Evolutionary conservation across 2,888 invertebrate genomes (phyloP).

Genomic region (Ochropleura plecta): DNA sequence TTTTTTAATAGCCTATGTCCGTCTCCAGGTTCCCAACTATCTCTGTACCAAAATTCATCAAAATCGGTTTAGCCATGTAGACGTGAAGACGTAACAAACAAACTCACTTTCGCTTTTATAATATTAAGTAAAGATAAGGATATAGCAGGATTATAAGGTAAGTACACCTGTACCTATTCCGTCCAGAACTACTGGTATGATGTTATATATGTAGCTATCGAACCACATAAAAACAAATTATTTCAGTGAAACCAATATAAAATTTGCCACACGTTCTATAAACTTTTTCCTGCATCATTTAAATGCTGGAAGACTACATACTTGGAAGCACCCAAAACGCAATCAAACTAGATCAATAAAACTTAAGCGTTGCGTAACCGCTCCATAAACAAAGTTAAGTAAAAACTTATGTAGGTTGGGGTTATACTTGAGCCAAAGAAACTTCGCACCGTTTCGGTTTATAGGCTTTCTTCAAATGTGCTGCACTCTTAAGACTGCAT

Average conservation of each 20-base stretch:
- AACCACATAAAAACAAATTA: not conserved
- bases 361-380: constrained; percentile 36
- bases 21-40: too few relatives aligned
- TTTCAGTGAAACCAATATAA: not conserved
- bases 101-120: too few relatives aligned
- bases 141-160: too few relatives aligned
- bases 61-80: too few relatives aligned
- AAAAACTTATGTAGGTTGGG: constrained; percentile 50
- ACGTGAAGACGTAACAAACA: too few relatives aligned
- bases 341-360: constrained; percentile 39
- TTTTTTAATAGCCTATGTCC: too few relatives aligned
- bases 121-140: too few relatives aligned
- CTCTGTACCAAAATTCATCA: too few relatives aligned
- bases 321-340: not conserved
- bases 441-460: constrained; percentile 44
- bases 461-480: constrained; percentile 51
- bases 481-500: constrained; percentile 24
- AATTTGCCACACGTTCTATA: not conserved
- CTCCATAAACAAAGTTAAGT: constrained; percentile 38
- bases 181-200: too few relatives aligned
- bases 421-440: constrained; percentile 33
- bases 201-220: too few relatives aligned
- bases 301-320: not conserved
- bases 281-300: not conserved
- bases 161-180: too few relatives aligned